Evolutionary conservation across 2,888 invertebrate species (phyloP).

Genomic region (Erebia ligea): DNA sequence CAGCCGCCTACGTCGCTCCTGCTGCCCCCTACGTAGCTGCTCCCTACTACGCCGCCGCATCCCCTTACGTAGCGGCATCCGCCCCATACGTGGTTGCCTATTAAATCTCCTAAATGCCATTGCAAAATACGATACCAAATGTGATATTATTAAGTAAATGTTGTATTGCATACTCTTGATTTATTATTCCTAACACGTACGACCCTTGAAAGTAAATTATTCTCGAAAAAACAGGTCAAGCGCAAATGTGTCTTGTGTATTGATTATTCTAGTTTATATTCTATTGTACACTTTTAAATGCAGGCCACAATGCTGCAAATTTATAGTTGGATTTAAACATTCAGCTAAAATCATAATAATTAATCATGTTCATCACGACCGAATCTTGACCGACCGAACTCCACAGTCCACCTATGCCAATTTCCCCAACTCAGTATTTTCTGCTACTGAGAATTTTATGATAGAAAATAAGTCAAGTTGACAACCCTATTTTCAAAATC

Average conservation of each 20-base stretch:
- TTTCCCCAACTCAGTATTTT: too few relatives aligned
- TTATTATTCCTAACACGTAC: conserved; percentile 23
- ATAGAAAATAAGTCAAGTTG: too few relatives aligned
- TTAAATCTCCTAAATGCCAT: conserved; percentile 26
- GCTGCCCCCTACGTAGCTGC: conserved; percentile 54
- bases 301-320: background rate
- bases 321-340: too few relatives aligned
- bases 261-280: background rate
- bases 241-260: conserved; percentile 8
- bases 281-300: background rate
- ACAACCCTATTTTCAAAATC: too few relatives aligned
- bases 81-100: conserved; percentile 45
- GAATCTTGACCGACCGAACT: too few relatives aligned
- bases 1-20: conserved; percentile 63
- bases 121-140: conserved; percentile 19
- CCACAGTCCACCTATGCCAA: too few relatives aligned
- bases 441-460: too few relatives aligned
- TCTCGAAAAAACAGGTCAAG: conserved; percentile 6
- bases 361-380: too few relatives aligned
- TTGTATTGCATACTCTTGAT: conserved; percentile 25
- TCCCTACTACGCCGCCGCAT: conserved; percentile 49
- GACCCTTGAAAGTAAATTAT: conserved; percentile 12
- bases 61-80: conserved; percentile 47
- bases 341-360: too few relatives aligned
- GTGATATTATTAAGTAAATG: conserved; percentile 42